Percentiles rank a stretch among this genome's conserved stretches.
Conservation (phyloP, 2,113 vertebrate species). For the Balaenoptera acutorostrata region DNA sequence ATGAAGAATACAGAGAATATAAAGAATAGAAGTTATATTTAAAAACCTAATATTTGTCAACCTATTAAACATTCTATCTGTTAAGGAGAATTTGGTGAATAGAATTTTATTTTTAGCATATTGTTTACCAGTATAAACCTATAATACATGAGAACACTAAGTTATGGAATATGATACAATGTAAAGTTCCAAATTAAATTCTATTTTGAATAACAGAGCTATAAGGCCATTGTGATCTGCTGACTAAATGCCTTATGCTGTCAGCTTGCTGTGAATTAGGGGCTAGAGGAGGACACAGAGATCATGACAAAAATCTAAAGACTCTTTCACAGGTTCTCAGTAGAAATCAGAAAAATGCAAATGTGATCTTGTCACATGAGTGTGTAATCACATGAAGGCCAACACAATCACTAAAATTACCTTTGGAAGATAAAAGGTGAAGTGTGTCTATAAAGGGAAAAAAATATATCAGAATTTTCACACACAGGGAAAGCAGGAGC, state of each 20-base stretch:
- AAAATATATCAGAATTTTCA: not conserved
- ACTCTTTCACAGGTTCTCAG: not conserved
- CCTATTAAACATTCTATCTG: not conserved
- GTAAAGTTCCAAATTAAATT: not conserved
- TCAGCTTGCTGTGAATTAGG: not conserved
- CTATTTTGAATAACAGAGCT: not conserved
- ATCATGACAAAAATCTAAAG: not conserved
- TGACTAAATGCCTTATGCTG: not conserved
- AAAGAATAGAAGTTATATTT: not conserved
- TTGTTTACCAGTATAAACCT: not conserved
- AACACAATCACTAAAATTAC: not conserved
- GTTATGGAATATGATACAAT: not conserved
- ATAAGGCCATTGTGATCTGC: not conserved
- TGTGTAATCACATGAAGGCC: not conserved
- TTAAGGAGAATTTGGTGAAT: not conserved
- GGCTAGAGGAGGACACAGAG: not conserved
- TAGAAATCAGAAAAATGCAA: not conserved
- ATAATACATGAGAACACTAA: not conserved
- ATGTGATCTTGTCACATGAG: not conserved
- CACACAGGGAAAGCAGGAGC: not conserved
- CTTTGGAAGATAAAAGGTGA: not conserved
- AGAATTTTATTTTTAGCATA: slow-evolving; percentile 15
- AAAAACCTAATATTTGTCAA: not conserved
- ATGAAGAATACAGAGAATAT: not conserved
- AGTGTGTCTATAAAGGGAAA: not conserved